These are phyloP conservation scores for Philereme vetulata DNA, from an alignment of 2,888 invertebrate genomes.

Conservation along the genomic window DNA sequence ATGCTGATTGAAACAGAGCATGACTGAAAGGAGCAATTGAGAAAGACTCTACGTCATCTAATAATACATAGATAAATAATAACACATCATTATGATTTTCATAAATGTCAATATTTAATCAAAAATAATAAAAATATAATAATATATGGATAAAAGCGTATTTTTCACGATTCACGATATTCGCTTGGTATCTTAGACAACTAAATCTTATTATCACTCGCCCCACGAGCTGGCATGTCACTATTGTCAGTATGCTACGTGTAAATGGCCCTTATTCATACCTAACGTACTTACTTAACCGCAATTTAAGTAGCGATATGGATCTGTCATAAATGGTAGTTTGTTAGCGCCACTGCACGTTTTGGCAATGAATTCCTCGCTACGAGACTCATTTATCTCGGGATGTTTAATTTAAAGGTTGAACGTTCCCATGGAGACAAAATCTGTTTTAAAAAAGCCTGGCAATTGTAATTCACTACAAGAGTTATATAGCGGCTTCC, in stretches of 20 bases:
- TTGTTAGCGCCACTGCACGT: constrained; percentile 37
- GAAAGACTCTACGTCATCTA: too few relatives aligned
- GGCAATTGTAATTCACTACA: too few relatives aligned
- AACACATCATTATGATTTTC: too few relatives aligned
- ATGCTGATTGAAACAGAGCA: too few relatives aligned
- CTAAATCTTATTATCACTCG: background rate
- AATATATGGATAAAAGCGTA: too few relatives aligned
- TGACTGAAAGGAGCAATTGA: too few relatives aligned
- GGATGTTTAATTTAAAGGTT: constrained; percentile 12
- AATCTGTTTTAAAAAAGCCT: constrained; percentile 4
- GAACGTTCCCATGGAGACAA: constrained; percentile 23
- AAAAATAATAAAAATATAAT: too few relatives aligned
- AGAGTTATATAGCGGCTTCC: too few relatives aligned
- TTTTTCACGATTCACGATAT: too few relatives aligned
- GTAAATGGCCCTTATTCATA: background rate
- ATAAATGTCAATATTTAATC: too few relatives aligned
- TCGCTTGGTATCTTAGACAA: background rate
- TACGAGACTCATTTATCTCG: constrained; percentile 12
- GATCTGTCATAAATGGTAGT: constrained; percentile 28
- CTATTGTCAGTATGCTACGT: background rate
- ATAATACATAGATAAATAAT: too few relatives aligned
- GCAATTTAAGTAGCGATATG: constrained; percentile 25
- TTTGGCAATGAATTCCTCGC: constrained; percentile 33
- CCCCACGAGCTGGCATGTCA: background rate
- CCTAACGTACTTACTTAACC: constrained; percentile 16